phyloP scores from a whole-genome alignment of 1,140 invertebrate genomes.

The Lanistes nyassanus region DNA sequence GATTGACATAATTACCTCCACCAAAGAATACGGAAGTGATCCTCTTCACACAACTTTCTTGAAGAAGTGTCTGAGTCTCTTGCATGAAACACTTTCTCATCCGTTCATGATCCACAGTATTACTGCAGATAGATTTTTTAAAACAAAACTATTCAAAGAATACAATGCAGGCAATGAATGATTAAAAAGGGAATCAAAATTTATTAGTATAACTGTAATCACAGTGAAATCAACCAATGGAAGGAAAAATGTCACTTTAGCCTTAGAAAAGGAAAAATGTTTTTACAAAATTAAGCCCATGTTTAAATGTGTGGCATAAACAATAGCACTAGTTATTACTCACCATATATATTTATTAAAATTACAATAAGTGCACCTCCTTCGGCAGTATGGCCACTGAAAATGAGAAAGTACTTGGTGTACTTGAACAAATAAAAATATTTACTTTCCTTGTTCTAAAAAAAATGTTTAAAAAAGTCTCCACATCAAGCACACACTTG shows the following conservation, averaged over 20 bases:
- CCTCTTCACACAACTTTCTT: conserved; percentile 39
- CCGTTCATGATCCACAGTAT: conserved; percentile 45
- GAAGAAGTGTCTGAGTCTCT: conserved; percentile 49
- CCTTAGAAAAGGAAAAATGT: neutral
- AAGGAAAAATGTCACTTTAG: neutral
- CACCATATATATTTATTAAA: conserved; percentile 64
- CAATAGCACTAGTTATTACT: conserved; percentile 16
- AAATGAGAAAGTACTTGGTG: conserved; percentile 17
- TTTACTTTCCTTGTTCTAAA: neutral
- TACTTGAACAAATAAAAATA: neutral
- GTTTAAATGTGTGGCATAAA: neutral
- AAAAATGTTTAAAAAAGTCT: too few species aligned
- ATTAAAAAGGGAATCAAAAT: too few species aligned
- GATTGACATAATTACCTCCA: conserved; percentile 47
- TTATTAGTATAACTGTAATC: too few species aligned
- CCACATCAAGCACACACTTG: neutral
- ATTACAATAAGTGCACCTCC: conserved; percentile 63
- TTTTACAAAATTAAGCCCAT: neutral
- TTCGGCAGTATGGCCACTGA: conserved; percentile 63
- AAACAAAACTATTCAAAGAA: too few species aligned
- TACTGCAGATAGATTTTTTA: conserved; percentile 37
- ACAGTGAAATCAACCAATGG: too few species aligned
- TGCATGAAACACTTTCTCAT: conserved; percentile 50
- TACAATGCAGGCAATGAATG: too few species aligned
- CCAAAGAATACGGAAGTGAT: conserved; percentile 62